Evolutionary conservation across 2,888 invertebrate species (phyloP).

Genomic region (Orthonychiurus folsomi): DNA sequence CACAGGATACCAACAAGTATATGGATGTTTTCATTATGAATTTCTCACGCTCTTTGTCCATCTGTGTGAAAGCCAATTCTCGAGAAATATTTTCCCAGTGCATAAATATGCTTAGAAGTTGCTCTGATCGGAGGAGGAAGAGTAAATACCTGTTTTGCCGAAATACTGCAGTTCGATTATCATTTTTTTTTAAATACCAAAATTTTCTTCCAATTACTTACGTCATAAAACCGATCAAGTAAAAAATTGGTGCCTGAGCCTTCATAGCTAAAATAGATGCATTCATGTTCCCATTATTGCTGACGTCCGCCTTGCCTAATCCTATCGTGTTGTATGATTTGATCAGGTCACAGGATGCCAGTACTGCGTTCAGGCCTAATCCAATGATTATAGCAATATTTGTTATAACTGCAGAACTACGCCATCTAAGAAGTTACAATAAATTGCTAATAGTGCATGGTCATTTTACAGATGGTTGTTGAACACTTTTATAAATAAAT

Average conservation of each 20-base stretch:
- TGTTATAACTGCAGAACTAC: constrained; percentile 12
- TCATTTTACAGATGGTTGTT: too few species aligned
- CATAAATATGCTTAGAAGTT: neutral
- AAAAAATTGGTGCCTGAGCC: constrained; percentile 20
- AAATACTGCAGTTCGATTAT: too few species aligned
- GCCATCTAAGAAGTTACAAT: constrained; percentile 19
- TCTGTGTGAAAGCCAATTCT: neutral
- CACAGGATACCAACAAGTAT: neutral
- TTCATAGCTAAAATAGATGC: constrained; percentile 23
- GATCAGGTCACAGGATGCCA: neutral
- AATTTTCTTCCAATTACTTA: too few species aligned
- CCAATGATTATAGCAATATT: neutral
- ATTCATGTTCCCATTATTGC: constrained; percentile 4
- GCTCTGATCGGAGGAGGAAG: neutral
- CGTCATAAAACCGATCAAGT: constrained; percentile 19
- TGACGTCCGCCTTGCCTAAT: too few species aligned
- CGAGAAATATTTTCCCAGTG: neutral
- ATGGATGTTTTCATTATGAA: neutral
- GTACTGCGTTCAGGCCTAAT: neutral
- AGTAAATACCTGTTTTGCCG: neutral
- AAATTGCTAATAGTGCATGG: too few species aligned
- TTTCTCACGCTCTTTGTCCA: neutral
- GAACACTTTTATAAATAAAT: too few species aligned
- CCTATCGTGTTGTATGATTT: too few species aligned
- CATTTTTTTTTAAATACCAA: too few species aligned